These are phyloP conservation scores for Oligia strigilis DNA, from an alignment of 2,888 invertebrate genomes.

Conservation along the genomic window DNA sequence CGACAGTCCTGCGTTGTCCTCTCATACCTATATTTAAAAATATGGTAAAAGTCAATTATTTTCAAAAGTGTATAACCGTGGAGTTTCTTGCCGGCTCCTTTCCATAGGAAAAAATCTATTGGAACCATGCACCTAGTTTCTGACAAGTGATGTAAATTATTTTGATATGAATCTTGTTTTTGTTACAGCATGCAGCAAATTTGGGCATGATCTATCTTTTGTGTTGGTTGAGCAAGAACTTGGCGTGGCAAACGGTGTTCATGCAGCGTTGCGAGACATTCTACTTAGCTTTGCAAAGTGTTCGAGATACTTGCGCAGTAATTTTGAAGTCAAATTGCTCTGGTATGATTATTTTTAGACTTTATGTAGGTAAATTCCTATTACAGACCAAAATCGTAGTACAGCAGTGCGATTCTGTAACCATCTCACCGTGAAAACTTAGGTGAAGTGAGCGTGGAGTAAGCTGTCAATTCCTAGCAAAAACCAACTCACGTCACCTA, in stretches of 20 bases:
- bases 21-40: neutral
- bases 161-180: neutral
- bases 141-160: neutral
- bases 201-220: neutral
- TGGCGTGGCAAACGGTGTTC: slow-evolving; percentile 7
- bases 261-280: slow-evolving; percentile 35
- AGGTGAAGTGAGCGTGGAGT: no score
- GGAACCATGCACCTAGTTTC: neutral
- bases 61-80: neutral
- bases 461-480: no score
- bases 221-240: slow-evolving; percentile 28
- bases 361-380: neutral
- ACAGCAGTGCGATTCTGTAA: no score
- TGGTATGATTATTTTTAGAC: slow-evolving; percentile 22
- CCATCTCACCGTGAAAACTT: no score
- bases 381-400: neutral
- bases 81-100: neutral
- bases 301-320: neutral
- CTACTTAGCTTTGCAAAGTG: slow-evolving; percentile 24
- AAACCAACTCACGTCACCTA: no score
- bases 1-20: neutral
- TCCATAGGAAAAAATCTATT: neutral
- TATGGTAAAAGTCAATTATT: neutral
- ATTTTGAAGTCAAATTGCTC: slow-evolving; percentile 24
- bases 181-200: neutral